These are phyloP conservation scores for Aphelinus certus DNA, from an alignment of 1,140 invertebrate genomes.

Conservation along the genomic window DNA sequence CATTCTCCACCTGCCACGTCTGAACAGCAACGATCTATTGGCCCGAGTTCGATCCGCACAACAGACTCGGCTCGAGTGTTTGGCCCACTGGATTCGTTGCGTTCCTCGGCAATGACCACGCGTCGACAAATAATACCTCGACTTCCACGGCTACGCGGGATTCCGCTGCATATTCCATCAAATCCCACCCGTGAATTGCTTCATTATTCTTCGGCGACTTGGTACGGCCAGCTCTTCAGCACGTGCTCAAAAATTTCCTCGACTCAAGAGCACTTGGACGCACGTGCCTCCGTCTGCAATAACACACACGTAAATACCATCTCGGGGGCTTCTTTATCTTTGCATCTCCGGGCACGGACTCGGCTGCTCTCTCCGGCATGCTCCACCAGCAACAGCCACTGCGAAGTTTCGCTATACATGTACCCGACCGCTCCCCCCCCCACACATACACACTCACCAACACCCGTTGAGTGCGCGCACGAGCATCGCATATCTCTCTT, in stretches of 20 bases:
- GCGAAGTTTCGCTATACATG: neutral
- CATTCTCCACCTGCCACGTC: neutral
- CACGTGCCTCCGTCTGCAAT: neutral
- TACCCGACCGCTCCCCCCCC: neutral
- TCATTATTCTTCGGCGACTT: too few species aligned
- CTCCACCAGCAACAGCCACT: neutral
- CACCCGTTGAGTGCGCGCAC: neutral
- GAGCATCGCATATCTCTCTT: constrained; percentile 15
- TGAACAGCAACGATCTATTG: neutral
- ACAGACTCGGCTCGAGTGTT: too few species aligned
- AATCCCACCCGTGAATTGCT: neutral
- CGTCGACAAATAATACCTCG: neutral
- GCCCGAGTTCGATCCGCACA: neutral
- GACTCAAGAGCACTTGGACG: neutral
- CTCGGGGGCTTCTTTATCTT: constrained; percentile 17
- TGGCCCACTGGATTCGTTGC: too few species aligned
- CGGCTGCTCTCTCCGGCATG: neutral
- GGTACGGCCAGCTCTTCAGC: neutral
- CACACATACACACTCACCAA: neutral
- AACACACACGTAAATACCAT: constrained; percentile 5
- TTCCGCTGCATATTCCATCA: constrained; percentile 7
- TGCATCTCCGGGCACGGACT: neutral
- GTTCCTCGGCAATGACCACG: too few species aligned
- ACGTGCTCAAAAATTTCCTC: constrained; percentile 1
- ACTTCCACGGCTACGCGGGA: neutral